These are phyloP conservation scores for Leptatherina wallacei DNA, from an alignment of 2,797 vertebrate species.

Conservation along the genomic window DNA sequence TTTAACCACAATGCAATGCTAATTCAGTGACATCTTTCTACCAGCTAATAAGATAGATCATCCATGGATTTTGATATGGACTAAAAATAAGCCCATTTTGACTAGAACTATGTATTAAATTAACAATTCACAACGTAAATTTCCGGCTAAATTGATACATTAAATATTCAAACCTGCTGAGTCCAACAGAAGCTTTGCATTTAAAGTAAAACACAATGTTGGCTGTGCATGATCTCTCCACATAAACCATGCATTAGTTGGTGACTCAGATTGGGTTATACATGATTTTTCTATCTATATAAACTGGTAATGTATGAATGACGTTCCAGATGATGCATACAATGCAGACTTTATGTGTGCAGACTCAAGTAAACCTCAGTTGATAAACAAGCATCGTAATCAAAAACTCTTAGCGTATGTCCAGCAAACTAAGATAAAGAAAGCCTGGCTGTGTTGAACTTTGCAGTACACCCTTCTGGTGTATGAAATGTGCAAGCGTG, in stretches of 20 bases:
- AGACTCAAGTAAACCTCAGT: neutral
- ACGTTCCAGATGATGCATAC: neutral
- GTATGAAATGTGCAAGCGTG: neutral
- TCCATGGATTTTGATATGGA: neutral
- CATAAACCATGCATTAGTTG: neutral
- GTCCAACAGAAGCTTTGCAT: neutral
- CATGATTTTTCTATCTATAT: neutral
- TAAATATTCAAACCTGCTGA: neutral
- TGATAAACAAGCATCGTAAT: neutral
- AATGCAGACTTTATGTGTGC: neutral
- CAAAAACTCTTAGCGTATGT: neutral
- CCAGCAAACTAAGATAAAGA: neutral
- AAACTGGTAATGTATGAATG: neutral
- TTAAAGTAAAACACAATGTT: neutral
- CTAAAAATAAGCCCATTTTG: neutral
- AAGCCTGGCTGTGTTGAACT: neutral
- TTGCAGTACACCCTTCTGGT: neutral
- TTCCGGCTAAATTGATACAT: neutral
- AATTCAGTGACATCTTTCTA: neutral
- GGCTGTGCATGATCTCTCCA: neutral
- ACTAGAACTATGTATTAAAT: neutral
- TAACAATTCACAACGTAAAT: neutral
- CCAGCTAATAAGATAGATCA: neutral
- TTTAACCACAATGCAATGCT: neutral
- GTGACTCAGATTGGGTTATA: neutral